A percentile compares a stretch with the other conserved stretches of the same genome.
Conservation (phyloP, 2,797 vertebrate genomes). For the Odontamblyopus rebecca region DNA sequence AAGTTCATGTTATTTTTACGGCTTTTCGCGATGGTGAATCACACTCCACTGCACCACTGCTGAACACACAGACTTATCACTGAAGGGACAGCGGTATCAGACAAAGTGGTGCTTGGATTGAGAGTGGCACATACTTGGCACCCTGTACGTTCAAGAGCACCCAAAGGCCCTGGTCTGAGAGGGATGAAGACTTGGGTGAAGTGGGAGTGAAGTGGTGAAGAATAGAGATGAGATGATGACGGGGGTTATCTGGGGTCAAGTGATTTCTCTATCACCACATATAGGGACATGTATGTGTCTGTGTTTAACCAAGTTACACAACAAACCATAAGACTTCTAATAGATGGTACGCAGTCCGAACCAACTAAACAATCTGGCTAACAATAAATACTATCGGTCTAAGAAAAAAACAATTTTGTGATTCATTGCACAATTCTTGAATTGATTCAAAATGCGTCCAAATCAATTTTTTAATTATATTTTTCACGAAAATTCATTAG, state of each 20-base stretch:
- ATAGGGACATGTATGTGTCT: slow-evolving; percentile 1
- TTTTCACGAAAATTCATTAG: no score
- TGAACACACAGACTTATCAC: slow-evolving; percentile 7
- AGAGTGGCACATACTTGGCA: slow-evolving; percentile 25
- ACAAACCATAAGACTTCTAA: no score
- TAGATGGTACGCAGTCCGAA: no score
- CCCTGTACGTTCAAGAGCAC: slow-evolving; percentile 10
- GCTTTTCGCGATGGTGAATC: slow-evolving; percentile 2
- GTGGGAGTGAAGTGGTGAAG: slow-evolving; percentile 50
- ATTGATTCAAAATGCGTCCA: no score
- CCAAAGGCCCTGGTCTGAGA: slow-evolving; percentile 24
- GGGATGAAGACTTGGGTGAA: slow-evolving; percentile 36
- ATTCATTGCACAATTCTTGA: no score
- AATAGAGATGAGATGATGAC: slow-evolving; percentile 52
- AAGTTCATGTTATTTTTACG: neutral
- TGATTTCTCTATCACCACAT: slow-evolving; percentile 7
- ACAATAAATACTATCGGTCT: no score
- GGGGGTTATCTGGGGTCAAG: slow-evolving; percentile 53
- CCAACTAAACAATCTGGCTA: no score
- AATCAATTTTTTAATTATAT: no score
- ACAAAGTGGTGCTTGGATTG: slow-evolving; percentile 29
- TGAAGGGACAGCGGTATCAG: slow-evolving; percentile 8
- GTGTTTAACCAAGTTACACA: neutral
- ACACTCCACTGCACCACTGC: neutral
- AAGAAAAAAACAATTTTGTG: no score